phyloP scores from a whole-genome alignment of 2,888 invertebrate genomes.

The Caenorhabditis sinica region DNA sequence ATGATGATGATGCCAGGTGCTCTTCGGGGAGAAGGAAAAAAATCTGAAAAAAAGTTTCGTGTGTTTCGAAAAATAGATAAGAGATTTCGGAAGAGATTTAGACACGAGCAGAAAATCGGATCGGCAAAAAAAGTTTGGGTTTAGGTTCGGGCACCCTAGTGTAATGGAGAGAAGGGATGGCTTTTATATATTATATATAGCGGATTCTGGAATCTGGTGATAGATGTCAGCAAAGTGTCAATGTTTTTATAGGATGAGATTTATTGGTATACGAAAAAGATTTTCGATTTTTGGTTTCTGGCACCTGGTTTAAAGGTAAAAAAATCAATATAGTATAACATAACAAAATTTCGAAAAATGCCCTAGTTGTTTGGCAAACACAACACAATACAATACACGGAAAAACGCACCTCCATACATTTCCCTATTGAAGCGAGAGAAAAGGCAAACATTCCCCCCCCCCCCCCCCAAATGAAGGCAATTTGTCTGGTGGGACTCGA shows the following conservation, averaged over 20 bases:
- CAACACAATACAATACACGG: conserved; percentile 43
- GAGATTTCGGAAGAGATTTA: conserved; percentile 11
- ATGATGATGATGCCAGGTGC: conserved; percentile 19
- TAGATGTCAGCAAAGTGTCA: no score
- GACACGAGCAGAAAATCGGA: conserved; percentile 23
- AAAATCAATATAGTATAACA: conserved; percentile 12
- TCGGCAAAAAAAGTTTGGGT: conserved; percentile 20
- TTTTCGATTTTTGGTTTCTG: neutral
- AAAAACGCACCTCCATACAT: conserved; percentile 1
- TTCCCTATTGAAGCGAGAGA: conserved; percentile 2
- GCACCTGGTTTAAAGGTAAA: neutral
- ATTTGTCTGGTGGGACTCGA: conserved; percentile 20
- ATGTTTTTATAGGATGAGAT: no score
- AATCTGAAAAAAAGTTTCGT: conserved; percentile 17
- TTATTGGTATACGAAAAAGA: no score
- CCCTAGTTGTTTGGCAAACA: conserved; percentile 6
- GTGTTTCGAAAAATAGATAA: neutral
- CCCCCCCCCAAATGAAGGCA: conserved; percentile 11
- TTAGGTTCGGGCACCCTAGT: neutral
- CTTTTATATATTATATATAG: no score
- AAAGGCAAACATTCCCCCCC: conserved; percentile 17
- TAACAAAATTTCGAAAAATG: no score
- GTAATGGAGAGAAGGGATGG: no score
- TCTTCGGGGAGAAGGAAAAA: no score
- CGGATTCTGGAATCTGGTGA: no score